These are phyloP conservation scores for Lateolabrax maculatus DNA, from an alignment of 2,797 vertebrate species.

Conservation along the genomic window DNA sequence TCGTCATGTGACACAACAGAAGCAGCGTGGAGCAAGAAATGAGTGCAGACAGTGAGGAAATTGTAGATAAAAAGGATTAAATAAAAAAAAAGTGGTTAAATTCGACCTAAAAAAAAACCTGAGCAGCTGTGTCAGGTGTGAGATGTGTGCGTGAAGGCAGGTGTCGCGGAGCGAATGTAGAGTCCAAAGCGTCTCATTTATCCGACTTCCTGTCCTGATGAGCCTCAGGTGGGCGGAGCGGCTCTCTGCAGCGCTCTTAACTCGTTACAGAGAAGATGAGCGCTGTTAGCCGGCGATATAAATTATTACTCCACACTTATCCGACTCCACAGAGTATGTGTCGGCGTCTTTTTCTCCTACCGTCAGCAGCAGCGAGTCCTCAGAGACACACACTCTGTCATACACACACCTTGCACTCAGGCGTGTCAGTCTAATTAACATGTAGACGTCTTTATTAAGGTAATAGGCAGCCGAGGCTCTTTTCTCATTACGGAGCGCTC, in stretches of 20 bases:
- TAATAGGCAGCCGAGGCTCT: constrained; percentile 7
- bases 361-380: constrained; percentile 17
- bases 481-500: constrained; percentile 40
- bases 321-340: neutral
- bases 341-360: neutral
- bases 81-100: no score
- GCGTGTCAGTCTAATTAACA: constrained; percentile 52
- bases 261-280: constrained; percentile 12
- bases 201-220: constrained; percentile 28
- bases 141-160: neutral
- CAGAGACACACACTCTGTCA: constrained; percentile 13
- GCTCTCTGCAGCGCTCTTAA: constrained; percentile 24
- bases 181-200: neutral
- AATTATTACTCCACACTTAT: constrained; percentile 6
- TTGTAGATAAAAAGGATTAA: no score
- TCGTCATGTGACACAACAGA: no score
- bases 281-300: neutral
- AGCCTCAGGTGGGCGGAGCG: constrained; percentile 21
- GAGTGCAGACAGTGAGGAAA: no score
- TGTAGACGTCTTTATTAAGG: constrained; percentile 52
- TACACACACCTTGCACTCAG: constrained; percentile 20
- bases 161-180: neutral
- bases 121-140: neutral
- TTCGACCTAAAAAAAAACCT: no score
- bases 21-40: no score